Percentiles rank a stretch among this genome's conserved stretches.
phyloP scores from a whole-genome alignment of 1,140 invertebrate genomes.

The Drosophila quadrilineata region DNA sequence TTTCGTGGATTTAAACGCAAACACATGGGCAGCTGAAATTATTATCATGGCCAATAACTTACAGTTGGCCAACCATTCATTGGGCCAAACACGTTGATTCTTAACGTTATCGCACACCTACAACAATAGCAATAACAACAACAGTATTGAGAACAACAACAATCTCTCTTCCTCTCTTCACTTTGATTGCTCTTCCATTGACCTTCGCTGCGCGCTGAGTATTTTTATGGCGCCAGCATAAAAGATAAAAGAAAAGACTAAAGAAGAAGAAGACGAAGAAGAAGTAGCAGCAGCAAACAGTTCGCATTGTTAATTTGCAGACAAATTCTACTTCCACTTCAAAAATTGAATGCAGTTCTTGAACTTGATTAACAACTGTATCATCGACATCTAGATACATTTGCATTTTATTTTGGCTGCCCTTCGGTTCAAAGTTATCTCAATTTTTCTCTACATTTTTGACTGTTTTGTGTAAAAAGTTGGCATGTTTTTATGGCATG shows the following conservation, averaged over 20 bases:
- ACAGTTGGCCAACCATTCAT: constrained; percentile 6
- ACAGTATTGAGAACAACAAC: background rate
- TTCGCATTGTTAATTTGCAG: constrained; percentile 10
- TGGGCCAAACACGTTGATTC: constrained; percentile 8
- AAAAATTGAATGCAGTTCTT: background rate
- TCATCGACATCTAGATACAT: background rate
- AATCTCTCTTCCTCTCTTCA: background rate
- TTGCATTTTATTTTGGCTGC: background rate
- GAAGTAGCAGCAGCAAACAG: constrained; percentile 13
- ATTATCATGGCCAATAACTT: background rate
- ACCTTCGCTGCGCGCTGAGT: constrained; percentile 13
- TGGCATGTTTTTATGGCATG: constrained; percentile 15
- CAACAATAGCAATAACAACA: no score
- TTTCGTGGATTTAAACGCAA: no score
- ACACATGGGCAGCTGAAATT: background rate
- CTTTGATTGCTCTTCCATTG: constrained; percentile 23
- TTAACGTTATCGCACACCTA: constrained; percentile 16
- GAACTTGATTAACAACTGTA: background rate
- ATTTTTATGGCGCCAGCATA: constrained; percentile 19
- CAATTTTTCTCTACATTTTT: no score
- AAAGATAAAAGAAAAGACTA: constrained; percentile 9
- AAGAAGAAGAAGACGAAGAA: background rate
- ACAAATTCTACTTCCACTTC: background rate
- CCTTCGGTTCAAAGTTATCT: constrained; percentile 10
- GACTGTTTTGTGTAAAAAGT: no score